Conservation (phyloP, 2,113 vertebrate species). For the Gnathonemus longibarbis region DNA sequence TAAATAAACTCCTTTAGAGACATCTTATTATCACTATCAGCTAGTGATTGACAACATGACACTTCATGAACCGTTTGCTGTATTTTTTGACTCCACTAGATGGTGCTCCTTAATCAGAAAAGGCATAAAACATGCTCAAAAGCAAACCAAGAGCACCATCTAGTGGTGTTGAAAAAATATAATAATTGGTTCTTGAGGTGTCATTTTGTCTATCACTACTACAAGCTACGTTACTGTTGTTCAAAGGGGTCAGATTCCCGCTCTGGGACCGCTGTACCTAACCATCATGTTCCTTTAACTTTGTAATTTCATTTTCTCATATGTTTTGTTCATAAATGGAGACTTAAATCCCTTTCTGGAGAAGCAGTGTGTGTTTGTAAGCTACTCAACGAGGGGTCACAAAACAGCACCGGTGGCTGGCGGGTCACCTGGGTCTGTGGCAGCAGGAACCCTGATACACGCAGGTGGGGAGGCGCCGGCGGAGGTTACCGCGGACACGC, state of each 20-base stretch:
- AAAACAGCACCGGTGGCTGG: not conserved
- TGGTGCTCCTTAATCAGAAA: not conserved
- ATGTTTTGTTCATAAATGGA: not conserved
- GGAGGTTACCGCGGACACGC: slow-evolving; percentile 44
- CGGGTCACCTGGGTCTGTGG: slow-evolving; percentile 30
- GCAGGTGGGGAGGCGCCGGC: slow-evolving; percentile 45
- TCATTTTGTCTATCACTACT: not conserved
- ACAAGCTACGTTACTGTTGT: not conserved
- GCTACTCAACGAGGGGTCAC: not conserved
- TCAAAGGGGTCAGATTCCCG: not conserved
- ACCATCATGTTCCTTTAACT: not conserved
- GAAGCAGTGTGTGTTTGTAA: not conserved
- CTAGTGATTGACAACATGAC: not conserved
- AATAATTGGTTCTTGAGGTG: not conserved
- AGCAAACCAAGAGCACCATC: not conserved
- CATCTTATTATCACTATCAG: not conserved
- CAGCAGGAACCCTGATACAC: slow-evolving; percentile 29
- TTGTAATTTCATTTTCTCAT: not conserved
- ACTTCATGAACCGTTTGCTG: not conserved
- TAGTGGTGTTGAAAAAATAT: not conserved
- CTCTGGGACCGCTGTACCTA: no score
- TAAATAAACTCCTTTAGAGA: not conserved
- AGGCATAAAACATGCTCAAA: not conserved
- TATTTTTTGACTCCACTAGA: not conserved
- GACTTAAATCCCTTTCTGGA: not conserved